These are phyloP conservation scores for Pluvianellus socialis DNA, from an alignment of 2,113 vertebrate species.

Conservation along the genomic window DNA sequence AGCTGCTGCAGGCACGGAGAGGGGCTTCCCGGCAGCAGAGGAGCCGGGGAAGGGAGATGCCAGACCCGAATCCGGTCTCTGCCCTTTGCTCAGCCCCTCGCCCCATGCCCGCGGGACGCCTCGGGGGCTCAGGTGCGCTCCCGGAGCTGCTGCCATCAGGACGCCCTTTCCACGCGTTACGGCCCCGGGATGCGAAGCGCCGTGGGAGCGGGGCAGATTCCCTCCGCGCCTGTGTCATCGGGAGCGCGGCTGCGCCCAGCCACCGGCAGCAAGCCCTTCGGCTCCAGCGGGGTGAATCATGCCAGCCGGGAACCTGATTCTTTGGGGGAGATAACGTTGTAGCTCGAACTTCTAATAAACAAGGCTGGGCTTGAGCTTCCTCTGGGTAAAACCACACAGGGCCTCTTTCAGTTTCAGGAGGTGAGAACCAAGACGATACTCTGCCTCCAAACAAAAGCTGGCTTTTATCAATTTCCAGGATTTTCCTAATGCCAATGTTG, in stretches of 20 bases:
- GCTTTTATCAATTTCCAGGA: conserved; percentile 48
- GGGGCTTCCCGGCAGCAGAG: neutral
- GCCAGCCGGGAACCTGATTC: conserved; percentile 28
- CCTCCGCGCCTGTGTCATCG: neutral
- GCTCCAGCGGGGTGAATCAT: conserved; percentile 17
- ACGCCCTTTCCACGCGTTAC: rapidly evolving
- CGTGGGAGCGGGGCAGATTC: neutral
- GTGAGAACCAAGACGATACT: conserved; percentile 14
- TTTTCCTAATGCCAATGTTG: conserved; percentile 18
- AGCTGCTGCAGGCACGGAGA: neutral
- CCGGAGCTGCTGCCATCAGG: neutral
- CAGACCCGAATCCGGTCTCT: neutral
- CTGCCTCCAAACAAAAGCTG: conserved; percentile 11
- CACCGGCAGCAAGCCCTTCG: conserved; percentile 4
- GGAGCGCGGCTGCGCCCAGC: neutral
- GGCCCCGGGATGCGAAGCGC: neutral
- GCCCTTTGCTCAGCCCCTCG: neutral
- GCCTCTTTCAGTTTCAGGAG: conserved; percentile 44
- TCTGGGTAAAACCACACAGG: conserved; percentile 44
- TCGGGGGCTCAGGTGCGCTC: rapidly evolving
- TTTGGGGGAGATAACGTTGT: conserved; percentile 21
- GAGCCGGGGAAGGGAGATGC: neutral
- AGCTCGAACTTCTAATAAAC: neutral
- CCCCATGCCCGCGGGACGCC: neutral
- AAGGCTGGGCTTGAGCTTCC: conserved; percentile 44